phyloP scores from a whole-genome alignment of 2,888 invertebrate species.

The Lobophora halterata region DNA sequence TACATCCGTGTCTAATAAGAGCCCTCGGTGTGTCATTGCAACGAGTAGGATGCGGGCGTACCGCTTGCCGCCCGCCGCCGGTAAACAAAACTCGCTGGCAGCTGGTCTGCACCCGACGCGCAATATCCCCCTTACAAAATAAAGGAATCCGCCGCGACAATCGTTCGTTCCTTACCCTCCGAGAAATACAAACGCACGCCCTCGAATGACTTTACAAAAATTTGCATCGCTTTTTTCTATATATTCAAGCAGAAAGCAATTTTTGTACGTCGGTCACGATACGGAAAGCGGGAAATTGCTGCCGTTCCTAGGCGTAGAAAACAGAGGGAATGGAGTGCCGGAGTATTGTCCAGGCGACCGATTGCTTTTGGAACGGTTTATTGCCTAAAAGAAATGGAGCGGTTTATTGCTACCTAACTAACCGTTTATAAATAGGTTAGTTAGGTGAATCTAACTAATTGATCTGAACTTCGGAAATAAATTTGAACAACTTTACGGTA shows the following conservation, averaged over 20 bases:
- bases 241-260: slow-evolving; percentile 77
- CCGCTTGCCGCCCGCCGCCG: slow-evolving; percentile 48
- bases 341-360: slow-evolving; percentile 62
- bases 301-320: slow-evolving; percentile 62
- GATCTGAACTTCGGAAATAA: no score
- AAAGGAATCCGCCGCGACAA: slow-evolving; percentile 77
- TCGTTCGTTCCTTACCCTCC: slow-evolving; percentile 75
- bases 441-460: neutral
- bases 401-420: slow-evolving; percentile 4
- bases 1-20: slow-evolving; percentile 53
- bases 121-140: slow-evolving; percentile 78
- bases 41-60: slow-evolving; percentile 55
- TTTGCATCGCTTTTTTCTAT: slow-evolving; percentile 74
- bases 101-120: slow-evolving; percentile 77
- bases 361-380: slow-evolving; percentile 65
- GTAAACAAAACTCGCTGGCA: slow-evolving; percentile 68
- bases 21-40: slow-evolving; percentile 47
- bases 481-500: no score
- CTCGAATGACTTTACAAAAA: slow-evolving; percentile 79
- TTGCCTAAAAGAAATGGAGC: slow-evolving; percentile 59
- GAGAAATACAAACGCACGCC: slow-evolving; percentile 80
- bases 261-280: slow-evolving; percentile 75
- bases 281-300: slow-evolving; percentile 76
- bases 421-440: neutral
- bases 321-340: slow-evolving; percentile 66